Percentiles rank a stretch among this genome's conserved stretches.
Conservation (phyloP, 23 tunicate species). For the Aplidium turbinatum region DNA sequence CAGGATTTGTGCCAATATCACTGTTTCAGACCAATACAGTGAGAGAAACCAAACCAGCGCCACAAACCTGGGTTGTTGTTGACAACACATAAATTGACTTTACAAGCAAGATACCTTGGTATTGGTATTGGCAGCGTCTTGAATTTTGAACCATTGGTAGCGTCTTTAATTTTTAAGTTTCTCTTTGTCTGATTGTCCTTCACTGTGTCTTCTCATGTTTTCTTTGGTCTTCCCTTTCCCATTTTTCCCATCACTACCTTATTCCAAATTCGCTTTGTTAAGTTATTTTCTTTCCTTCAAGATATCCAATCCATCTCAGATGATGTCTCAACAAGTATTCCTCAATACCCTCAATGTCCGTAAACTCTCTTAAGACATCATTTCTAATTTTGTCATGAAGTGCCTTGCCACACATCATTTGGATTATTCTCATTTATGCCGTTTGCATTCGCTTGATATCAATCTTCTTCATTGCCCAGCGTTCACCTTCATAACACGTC, state of each 20-base stretch:
- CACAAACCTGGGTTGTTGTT: too few species aligned
- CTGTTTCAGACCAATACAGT: too few species aligned
- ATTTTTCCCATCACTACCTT: neutral
- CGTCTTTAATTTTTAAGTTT: too few species aligned
- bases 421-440: slow-evolving; percentile 13
- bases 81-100: too few species aligned
- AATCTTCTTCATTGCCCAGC: slow-evolving; percentile 4
- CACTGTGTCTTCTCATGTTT: slow-evolving; percentile 10
- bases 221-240: neutral
- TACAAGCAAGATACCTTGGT: too few species aligned
- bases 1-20: too few species aligned
- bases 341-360: neutral
- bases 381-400: neutral
- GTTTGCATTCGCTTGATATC: neutral
- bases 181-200: too few species aligned
- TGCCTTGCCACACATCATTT: slow-evolving; percentile 8
- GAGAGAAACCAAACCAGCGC: too few species aligned
- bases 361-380: neutral
- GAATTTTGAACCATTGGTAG: too few species aligned
- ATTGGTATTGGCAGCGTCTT: too few species aligned
- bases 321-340: neutral
- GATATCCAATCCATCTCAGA: slow-evolving; percentile 10
- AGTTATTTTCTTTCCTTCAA: neutral
- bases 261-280: neutral
- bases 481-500: neutral